Percentiles rank a stretch among this genome's conserved stretches.
phyloP scores from a whole-genome alignment of 1,140 invertebrate species.

The Micrasema minimum region DNA sequence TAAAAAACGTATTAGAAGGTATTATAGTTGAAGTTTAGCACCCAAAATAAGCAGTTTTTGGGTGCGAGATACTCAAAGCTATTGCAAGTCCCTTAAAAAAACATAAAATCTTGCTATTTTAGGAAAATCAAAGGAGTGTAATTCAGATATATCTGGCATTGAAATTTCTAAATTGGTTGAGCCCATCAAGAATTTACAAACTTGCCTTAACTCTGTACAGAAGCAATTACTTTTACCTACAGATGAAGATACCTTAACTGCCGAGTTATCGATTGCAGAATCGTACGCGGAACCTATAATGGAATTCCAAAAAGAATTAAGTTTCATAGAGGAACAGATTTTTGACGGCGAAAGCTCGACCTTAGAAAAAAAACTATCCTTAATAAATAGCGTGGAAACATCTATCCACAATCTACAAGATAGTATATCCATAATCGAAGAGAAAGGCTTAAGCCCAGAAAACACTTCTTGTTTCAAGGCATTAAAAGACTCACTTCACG shows the following conservation, averaged over 20 bases:
- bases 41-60: constrained; percentile 11
- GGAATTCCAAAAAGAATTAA: constrained; percentile 49
- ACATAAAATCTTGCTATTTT: constrained; percentile 24
- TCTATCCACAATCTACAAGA: constrained; percentile 47
- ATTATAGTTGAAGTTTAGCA: background rate
- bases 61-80: constrained; percentile 39
- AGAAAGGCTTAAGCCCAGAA: constrained; percentile 9
- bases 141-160: constrained; percentile 17
- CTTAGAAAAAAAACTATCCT: constrained; percentile 22
- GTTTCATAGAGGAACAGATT: constrained; percentile 38
- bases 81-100: constrained; percentile 44
- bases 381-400: constrained; percentile 42
- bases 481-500: constrained; percentile 31
- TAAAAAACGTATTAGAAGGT: background rate
- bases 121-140: constrained; percentile 9
- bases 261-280: constrained; percentile 50
- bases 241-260: constrained; percentile 49
- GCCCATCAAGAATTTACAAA: constrained; percentile 50
- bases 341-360: constrained; percentile 34
- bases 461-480: constrained; percentile 37
- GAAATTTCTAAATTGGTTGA: constrained; percentile 42
- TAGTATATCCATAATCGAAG: constrained; percentile 41
- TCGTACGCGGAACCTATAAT: constrained; percentile 50
- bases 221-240: constrained; percentile 51
- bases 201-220: constrained; percentile 49